phyloP scores from a whole-genome alignment of 2,888 invertebrate species.

The Melanostoma scalare region DNA sequence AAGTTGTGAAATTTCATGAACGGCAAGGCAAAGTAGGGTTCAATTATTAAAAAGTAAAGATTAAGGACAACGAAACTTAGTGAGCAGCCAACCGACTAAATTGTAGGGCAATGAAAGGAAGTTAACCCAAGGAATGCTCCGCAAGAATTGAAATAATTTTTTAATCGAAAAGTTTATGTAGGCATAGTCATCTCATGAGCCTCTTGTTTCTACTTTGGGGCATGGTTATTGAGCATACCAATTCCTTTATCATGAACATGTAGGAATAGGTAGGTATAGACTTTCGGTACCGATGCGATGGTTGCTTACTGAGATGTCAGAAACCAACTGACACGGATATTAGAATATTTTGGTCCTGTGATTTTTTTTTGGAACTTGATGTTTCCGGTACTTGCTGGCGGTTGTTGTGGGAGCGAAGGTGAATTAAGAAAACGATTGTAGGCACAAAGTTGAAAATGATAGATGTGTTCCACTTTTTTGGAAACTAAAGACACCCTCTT shows the following conservation, averaged over 20 bases:
- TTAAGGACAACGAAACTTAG: constrained; percentile 46
- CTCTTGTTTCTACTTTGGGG: too few species aligned
- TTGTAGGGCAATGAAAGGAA: constrained; percentile 21
- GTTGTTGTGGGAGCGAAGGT: not conserved
- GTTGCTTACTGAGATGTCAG: constrained; percentile 29
- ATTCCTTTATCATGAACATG: too few species aligned
- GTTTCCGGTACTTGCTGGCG: not conserved
- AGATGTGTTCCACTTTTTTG: too few species aligned
- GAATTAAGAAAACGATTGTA: not conserved
- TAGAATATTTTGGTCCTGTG: constrained; percentile 10
- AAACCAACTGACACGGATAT: constrained; percentile 47
- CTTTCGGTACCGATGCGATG: too few species aligned
- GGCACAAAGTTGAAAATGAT: too few species aligned
- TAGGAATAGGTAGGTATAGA: too few species aligned
- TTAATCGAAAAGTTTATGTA: constrained; percentile 69
- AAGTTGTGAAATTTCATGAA: constrained; percentile 65
- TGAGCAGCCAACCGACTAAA: constrained; percentile 52
- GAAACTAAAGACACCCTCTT: too few species aligned
- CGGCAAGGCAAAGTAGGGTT: constrained; percentile 57
- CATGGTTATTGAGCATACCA: too few species aligned
- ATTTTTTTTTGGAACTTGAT: constrained; percentile 14
- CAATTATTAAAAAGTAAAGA: constrained; percentile 67
- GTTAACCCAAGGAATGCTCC: constrained; percentile 64
- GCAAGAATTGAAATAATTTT: constrained; percentile 71
- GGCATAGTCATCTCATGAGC: constrained; percentile 28